These are phyloP conservation scores for Yponomeuta malinellus DNA, from an alignment of 2,888 invertebrate genomes.

Conservation along the genomic window DNA sequence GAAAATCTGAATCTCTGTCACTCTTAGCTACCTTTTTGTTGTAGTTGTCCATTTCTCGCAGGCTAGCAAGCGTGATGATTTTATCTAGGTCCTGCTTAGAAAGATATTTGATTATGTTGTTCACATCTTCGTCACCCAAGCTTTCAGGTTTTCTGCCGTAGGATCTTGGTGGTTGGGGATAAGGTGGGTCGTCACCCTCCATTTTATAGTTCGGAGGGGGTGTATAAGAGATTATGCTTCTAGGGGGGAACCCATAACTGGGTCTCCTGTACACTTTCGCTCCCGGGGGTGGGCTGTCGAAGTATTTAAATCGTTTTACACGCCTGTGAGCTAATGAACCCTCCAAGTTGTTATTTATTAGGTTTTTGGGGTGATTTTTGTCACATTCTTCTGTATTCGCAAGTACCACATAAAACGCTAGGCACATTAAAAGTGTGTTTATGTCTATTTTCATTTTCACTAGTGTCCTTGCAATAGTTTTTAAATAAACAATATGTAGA, in stretches of 20 bases:
- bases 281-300: conserved; percentile 38
- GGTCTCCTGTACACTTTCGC: conserved; percentile 39
- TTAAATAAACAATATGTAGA: background rate
- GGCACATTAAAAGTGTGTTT: conserved; percentile 23
- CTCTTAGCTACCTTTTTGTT: background rate
- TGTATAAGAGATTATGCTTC: conserved; percentile 47
- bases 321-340: conserved; percentile 29
- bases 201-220: conserved; percentile 47
- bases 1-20: background rate
- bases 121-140: conserved; percentile 53
- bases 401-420: conserved; percentile 36
- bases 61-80: conserved; percentile 48
- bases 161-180: conserved; percentile 19
- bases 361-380: conserved; percentile 14
- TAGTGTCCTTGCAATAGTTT: background rate
- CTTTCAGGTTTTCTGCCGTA: conserved; percentile 40
- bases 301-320: conserved; percentile 54
- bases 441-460: conserved; percentile 22
- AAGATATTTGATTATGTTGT: conserved; percentile 53
- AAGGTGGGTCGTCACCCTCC: conserved; percentile 34
- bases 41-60: conserved; percentile 27
- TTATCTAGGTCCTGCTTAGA: conserved; percentile 60
- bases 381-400: conserved; percentile 33
- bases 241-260: conserved; percentile 31
- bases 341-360: background rate